phyloP scores from a whole-genome alignment of 2,888 invertebrate genomes.

The Synanthedon myopaeformis region DNA sequence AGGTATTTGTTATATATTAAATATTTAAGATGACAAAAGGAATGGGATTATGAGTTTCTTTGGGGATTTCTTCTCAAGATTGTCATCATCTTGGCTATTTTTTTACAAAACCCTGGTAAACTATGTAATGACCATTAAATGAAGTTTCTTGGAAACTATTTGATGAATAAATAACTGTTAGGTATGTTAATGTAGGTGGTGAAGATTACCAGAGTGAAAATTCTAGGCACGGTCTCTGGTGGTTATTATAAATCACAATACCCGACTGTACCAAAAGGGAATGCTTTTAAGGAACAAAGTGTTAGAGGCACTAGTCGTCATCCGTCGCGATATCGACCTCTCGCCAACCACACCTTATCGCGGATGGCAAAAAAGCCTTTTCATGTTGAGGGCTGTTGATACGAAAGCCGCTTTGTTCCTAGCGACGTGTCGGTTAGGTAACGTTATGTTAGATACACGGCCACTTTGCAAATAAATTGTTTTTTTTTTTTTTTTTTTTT shows the following conservation, averaged over 20 bases:
- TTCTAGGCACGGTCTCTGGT: not conserved
- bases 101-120: too few relatives aligned
- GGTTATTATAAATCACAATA: not conserved
- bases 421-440: constrained; percentile 4
- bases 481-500: not conserved
- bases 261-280: constrained; percentile 10
- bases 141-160: too few relatives aligned
- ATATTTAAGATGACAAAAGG: too few relatives aligned
- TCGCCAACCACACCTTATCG: constrained; percentile 44
- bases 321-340: constrained; percentile 5
- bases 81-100: too few relatives aligned
- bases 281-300: constrained; percentile 42
- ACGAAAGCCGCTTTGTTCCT: constrained; percentile 54
- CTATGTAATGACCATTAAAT: too few relatives aligned
- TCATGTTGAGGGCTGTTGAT: constrained; percentile 59
- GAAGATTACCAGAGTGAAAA: not conserved
- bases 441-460: not conserved
- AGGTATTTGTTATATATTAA: too few relatives aligned
- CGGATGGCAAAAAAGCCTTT: constrained; percentile 60
- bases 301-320: constrained; percentile 20
- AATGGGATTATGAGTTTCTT: too few relatives aligned
- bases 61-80: too few relatives aligned
- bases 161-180: too few relatives aligned
- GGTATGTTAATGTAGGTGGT: too few relatives aligned
- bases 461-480: not conserved